Evolutionary conservation across 1,140 invertebrate genomes (phyloP), one percentile per base, ranked within the genome.

Genomic region (Drosophila watanabei): DNA sequence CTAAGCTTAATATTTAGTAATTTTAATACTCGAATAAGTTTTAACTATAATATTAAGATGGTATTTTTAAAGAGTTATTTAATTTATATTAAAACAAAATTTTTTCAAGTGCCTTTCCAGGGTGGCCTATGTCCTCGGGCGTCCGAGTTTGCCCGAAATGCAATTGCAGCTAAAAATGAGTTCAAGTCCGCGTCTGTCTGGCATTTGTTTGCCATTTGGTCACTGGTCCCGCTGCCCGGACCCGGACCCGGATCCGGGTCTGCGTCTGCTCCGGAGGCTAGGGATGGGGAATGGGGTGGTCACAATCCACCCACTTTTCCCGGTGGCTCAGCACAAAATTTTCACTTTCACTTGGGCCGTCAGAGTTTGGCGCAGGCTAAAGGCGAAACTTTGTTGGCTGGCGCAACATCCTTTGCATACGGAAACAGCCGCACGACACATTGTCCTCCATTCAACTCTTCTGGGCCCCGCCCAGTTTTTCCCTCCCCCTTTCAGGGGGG

Each of bases 371-470:
- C 59, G 39, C 72, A 54, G 76, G 80, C 83, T 64, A 61, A 56
- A 73, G 79, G 81, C 86, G 79, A 90, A 90, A 90, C 86, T 90
- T 90, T 90, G 86, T 82, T 90, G 86, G 84, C 77, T 80, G 77
- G 77, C 59, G 83, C 80, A 88, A 88, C 88, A 91, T 91, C 89
- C 88, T 91, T 91, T 91, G 88, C 88, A 91, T 91, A 91, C 88
- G 80, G 81, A 91, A 91, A 80, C 75, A 90, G 87, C 85, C 71
- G 77, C 81, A 88, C 85, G 80, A 88, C 83, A 91, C 81, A 82
- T 86, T 90, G 86, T 90, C 86, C 86, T 90, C 86, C 75, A 90
- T 90, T 88, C 86, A 89, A 89, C 86, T 89, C 86, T 90, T 89
- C 54, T 89, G 83, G 46, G 46, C 49, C 63, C 33, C 46, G 72